Conservation (phyloP, 2,888 invertebrate species). For the Eristalinus aeneus region DNA sequence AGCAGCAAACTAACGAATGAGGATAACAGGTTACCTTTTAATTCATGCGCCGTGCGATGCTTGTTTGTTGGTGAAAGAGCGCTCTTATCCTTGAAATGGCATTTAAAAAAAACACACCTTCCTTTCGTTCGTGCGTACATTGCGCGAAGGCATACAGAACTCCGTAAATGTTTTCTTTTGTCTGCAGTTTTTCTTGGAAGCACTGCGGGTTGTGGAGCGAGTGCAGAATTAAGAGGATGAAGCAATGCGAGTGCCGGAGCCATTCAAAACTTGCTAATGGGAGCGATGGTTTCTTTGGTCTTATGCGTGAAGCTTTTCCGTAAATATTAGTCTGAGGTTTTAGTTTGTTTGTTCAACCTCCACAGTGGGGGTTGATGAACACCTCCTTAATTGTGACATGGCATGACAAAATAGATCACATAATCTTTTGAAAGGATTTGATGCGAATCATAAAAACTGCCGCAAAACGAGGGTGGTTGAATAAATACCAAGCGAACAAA, state of each 20-base stretch:
- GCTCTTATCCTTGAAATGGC: constrained; percentile 30
- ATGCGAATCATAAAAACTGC: too few relatives aligned
- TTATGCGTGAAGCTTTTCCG: not conserved
- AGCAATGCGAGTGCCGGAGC: not conserved
- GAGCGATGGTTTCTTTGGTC: not conserved
- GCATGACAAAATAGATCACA: too few relatives aligned
- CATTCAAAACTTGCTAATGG: not conserved
- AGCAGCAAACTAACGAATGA: constrained; percentile 7
- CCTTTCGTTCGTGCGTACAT: not conserved
- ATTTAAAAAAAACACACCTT: constrained; percentile 25
- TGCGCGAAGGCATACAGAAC: not conserved
- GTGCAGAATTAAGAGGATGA: not conserved
- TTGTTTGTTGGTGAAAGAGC: not conserved
- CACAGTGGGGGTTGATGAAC: too few relatives aligned
- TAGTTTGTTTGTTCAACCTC: too few relatives aligned
- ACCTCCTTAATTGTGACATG: too few relatives aligned
- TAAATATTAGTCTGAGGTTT: not conserved
- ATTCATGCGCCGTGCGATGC: constrained; percentile 1
- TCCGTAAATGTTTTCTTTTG: not conserved
- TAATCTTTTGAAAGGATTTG: too few relatives aligned
- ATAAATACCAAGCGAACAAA: too few relatives aligned
- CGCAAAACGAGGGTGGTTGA: too few relatives aligned
- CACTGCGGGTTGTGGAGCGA: not conserved
- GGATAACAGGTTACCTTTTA: constrained; percentile 36
- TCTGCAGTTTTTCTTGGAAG: not conserved